phyloP scores from a whole-genome alignment of 2,113 vertebrate species.

The Hirundichthys speculiger region DNA sequence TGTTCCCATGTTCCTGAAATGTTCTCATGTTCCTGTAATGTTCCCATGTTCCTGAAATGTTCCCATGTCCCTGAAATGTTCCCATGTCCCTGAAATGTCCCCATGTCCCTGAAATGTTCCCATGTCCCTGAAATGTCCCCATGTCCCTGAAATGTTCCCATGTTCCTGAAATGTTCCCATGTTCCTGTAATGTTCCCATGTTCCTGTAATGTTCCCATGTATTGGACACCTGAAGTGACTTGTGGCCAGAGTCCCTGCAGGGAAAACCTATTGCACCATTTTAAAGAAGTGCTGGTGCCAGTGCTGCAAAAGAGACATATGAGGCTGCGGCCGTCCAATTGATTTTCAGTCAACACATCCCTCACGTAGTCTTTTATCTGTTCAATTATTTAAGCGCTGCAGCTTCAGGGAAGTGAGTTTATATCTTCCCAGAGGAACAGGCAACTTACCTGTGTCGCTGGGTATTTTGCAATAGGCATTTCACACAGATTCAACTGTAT shows the following conservation, averaged over 20 bases:
- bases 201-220: slow-evolving; percentile 31
- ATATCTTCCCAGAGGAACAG: slow-evolving; percentile 63
- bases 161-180: too few species aligned
- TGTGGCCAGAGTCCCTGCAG: slow-evolving; percentile 46
- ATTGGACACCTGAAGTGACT: slow-evolving; percentile 38
- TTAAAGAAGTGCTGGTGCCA: slow-evolving; percentile 65
- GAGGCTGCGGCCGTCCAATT: slow-evolving; percentile 68
- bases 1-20: too few species aligned
- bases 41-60: too few species aligned
- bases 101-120: too few species aligned
- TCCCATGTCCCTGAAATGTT: too few species aligned
- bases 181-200: too few species aligned
- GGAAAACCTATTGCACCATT: slow-evolving; percentile 53
- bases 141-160: neutral
- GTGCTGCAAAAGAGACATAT: slow-evolving; percentile 59
- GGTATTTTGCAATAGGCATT: slow-evolving; percentile 50
- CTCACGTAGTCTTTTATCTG: slow-evolving; percentile 72
- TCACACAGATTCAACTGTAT: slow-evolving; percentile 41
- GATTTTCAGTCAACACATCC: slow-evolving; percentile 78
- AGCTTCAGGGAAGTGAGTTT: slow-evolving; percentile 63
- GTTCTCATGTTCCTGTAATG: too few species aligned
- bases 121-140: too few species aligned
- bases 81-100: too few species aligned
- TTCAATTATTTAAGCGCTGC: slow-evolving; percentile 75
- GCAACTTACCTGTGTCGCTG: slow-evolving; percentile 59